phyloP scores from a whole-genome alignment of 2,113 vertebrate species.

The Cavia aperea region DNA sequence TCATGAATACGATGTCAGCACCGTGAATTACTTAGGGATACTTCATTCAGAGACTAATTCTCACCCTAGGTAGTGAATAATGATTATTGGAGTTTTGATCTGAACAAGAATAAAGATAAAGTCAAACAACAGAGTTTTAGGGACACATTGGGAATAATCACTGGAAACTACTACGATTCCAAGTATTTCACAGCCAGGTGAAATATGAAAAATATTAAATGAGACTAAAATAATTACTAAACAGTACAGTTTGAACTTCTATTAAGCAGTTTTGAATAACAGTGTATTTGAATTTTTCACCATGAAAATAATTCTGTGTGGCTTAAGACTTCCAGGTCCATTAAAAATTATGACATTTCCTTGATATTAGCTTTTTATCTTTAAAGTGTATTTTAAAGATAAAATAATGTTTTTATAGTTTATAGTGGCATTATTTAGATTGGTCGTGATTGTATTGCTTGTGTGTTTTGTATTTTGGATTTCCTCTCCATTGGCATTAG shows the following conservation, averaged over 20 bases:
- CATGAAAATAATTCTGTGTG: neutral
- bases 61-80: neutral
- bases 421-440: neutral
- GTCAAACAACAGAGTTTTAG: neutral
- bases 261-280: neutral
- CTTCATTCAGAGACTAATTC: neutral
- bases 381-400: neutral
- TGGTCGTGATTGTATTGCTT: neutral
- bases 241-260: neutral
- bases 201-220: slow-evolving; percentile 13
- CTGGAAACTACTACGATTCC: neutral
- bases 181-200: neutral
- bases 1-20: neutral
- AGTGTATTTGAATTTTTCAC: neutral
- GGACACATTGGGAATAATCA: neutral
- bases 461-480: neutral
- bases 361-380: neutral
- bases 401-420: slow-evolving; percentile 20
- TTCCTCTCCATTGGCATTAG: neutral
- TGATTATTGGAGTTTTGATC: slow-evolving; percentile 13
- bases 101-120: neutral
- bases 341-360: neutral
- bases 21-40: neutral
- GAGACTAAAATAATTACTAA: neutral
- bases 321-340: neutral